Evolutionary conservation across 2,888 invertebrate genomes (phyloP).

Genomic region (Lamellibrachia satsuma): DNA sequence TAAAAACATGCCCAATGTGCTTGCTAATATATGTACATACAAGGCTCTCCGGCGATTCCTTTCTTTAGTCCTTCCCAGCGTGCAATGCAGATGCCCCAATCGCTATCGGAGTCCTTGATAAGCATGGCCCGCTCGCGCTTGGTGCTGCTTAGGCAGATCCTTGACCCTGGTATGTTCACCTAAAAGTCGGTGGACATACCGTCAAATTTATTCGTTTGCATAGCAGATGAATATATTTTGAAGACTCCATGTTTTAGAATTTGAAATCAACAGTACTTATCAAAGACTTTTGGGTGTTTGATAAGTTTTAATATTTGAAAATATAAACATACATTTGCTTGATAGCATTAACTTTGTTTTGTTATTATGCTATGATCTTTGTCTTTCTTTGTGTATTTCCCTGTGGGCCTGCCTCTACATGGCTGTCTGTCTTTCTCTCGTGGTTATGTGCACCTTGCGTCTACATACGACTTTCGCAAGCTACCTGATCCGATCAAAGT

Average conservation of each 20-base stretch:
- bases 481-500: too few species aligned
- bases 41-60: conserved; percentile 43
- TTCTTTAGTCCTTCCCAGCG: conserved; percentile 65
- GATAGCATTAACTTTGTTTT: not conserved
- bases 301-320: too few species aligned
- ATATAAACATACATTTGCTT: not conserved
- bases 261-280: too few species aligned
- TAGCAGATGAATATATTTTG: not conserved
- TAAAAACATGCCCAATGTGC: not conserved
- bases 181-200: not conserved
- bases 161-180: not conserved
- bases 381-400: too few species aligned
- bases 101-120: conserved; percentile 66
- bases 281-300: too few species aligned
- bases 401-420: too few species aligned
- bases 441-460: too few species aligned
- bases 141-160: conserved; percentile 61
- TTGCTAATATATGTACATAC: not conserved
- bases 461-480: too few species aligned
- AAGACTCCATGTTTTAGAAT: too few species aligned
- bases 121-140: conserved; percentile 67
- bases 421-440: too few species aligned
- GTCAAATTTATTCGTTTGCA: not conserved
- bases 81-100: conserved; percentile 67
- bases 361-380: too few species aligned